Evolutionary conservation across 2,888 invertebrate genomes (phyloP), one percentile per base, ranked within the genome.

Genomic region (Euzetes globulus): DNA sequence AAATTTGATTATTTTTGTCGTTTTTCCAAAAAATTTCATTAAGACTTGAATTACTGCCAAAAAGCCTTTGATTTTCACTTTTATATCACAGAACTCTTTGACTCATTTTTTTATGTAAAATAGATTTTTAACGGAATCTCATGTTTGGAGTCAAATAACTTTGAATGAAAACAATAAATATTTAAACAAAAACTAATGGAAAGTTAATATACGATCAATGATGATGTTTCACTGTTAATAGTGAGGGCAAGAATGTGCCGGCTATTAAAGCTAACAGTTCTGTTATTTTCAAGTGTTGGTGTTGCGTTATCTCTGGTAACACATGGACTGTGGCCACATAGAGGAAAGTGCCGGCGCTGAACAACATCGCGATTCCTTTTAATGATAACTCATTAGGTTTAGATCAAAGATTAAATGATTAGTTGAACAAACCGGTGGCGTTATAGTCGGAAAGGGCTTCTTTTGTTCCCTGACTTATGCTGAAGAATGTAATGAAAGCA

Each of bases 261-360:
- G 90, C 82, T 1, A 97, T 90, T 76, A 99, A 85, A 65, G 90
- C 89, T 0, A 91, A 79, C 74, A 98, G 86, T 83, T 99, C 97
- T 76, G 87, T 87, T 75, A 89, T 86, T 75, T 87, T 88, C 65
- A 97, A 86, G 0, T 89, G 88, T 72, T 78, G 77, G n/a, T 77
- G 68, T 25, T 77, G 75, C 13, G 83, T 82, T 60, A 99, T 85
- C 83, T 99, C 99, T 0, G 99, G 98, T 71, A 99, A 83, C 0
- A 99, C 97, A 83, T 99, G 99, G 0, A 99, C 97, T 0, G 98
- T 98, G 0, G 99, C 95, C 1, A 99, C 99, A 82, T 98, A 99
- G 0, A 99, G 86, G 84, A 99, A 99, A 17, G 99, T 99, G 0
- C 99, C 99, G 0, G 97, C 99, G 60, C 97, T 97, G 84, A 99